These are phyloP conservation scores for Tryphoninae sp. DNA, from an alignment of 2,888 invertebrate species.

Conservation along the genomic window DNA sequence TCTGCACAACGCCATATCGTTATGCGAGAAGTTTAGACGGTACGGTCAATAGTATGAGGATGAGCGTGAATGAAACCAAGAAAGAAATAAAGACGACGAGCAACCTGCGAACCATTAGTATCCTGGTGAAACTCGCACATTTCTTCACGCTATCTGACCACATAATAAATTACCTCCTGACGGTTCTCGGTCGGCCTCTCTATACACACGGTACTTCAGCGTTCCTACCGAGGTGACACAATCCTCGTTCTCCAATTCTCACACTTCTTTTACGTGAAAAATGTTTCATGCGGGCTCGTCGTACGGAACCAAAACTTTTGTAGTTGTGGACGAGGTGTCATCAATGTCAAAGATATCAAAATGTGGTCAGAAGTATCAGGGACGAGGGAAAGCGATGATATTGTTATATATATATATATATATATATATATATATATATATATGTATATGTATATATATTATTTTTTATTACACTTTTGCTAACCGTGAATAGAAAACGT, in stretches of 20 bases:
- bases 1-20: too few relatives aligned
- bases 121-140: conserved; percentile 56
- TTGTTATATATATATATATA: not conserved
- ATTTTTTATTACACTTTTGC: conserved; percentile 32
- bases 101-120: conserved; percentile 58
- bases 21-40: too few relatives aligned
- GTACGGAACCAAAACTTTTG: conserved; percentile 9
- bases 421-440: conserved; percentile 12
- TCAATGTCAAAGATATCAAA: conserved; percentile 27
- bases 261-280: conserved; percentile 49
- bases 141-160: conserved; percentile 68
- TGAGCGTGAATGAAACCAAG: conserved; percentile 66
- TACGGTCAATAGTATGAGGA: conserved; percentile 28
- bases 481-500: conserved; percentile 12
- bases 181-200: conserved; percentile 40
- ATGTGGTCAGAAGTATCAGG: conserved; percentile 39
- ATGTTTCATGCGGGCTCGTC: conserved; percentile 31
- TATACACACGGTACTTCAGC: conserved; percentile 65
- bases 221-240: conserved; percentile 67
- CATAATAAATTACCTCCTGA: conserved; percentile 69
- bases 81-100: conserved; percentile 64
- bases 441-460: conserved; percentile 13
- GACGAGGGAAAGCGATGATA: conserved; percentile 24
- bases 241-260: conserved; percentile 65
- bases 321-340: conserved; percentile 16